phyloP scores from a whole-genome alignment of 2,888 invertebrate species.

The Aleiodes alternator region DNA sequence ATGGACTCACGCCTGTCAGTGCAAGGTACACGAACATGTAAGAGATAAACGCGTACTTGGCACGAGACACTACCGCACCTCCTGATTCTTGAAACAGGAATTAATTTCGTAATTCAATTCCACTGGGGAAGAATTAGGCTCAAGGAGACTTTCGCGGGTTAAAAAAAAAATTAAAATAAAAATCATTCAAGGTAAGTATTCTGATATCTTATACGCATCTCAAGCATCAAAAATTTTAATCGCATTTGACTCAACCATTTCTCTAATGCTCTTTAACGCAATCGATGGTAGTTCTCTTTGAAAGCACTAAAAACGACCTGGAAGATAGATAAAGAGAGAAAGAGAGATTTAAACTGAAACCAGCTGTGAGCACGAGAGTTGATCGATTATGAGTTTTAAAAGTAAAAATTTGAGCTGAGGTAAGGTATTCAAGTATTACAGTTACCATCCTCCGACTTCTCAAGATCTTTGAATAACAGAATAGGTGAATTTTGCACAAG shows the following conservation, averaged over 20 bases:
- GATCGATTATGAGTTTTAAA: slow-evolving; percentile 16
- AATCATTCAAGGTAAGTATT: too few species aligned
- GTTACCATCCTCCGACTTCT: neutral
- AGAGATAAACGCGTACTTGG: too few species aligned
- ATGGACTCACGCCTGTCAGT: too few species aligned
- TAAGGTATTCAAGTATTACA: neutral
- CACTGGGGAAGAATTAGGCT: too few species aligned
- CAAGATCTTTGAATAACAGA: slow-evolving; percentile 49
- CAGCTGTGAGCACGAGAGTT: neutral
- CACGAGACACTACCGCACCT: too few species aligned
- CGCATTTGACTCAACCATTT: slow-evolving; percentile 55
- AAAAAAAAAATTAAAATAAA: too few species aligned
- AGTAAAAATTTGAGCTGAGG: slow-evolving; percentile 30
- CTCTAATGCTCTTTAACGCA: slow-evolving; percentile 27
- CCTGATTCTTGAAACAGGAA: too few species aligned
- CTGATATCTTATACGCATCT: slow-evolving; percentile 38
- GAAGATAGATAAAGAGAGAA: neutral
- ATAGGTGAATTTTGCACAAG: slow-evolving; percentile 45
- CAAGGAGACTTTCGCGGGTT: too few species aligned
- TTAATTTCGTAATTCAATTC: too few species aligned
- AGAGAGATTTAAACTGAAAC: neutral
- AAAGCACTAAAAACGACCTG: slow-evolving; percentile 27
- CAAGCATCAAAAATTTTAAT: slow-evolving; percentile 61
- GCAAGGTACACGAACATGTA: too few species aligned
- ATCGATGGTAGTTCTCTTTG: slow-evolving; percentile 30